Conservation (phyloP, 2,113 vertebrate genomes). For the Neomonachus schauinslandi region DNA sequence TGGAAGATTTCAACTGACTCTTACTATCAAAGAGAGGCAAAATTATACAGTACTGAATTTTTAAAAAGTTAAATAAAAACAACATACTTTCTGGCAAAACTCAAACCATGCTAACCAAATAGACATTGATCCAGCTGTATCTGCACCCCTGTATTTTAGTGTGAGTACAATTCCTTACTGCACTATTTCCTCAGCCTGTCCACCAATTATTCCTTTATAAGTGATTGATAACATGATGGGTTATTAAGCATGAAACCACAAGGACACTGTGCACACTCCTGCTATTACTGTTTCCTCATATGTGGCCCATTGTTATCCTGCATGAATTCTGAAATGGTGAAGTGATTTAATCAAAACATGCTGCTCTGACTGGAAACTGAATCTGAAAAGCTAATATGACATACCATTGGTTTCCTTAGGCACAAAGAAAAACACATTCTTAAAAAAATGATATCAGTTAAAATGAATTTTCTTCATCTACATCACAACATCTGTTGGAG, state of each 20-base stretch:
- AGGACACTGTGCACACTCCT: neutral
- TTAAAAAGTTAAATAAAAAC: neutral
- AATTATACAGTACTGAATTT: neutral
- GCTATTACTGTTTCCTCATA: neutral
- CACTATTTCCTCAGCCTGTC: neutral
- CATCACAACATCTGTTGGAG: constrained; percentile 60
- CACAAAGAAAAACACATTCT: constrained; percentile 42
- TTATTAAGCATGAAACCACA: neutral
- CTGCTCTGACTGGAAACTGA: neutral
- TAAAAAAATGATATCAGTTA: constrained; percentile 50
- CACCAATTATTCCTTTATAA: neutral
- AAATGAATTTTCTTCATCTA: constrained; percentile 56
- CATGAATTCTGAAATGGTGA: neutral
- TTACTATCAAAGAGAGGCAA: neutral
- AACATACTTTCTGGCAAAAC: neutral
- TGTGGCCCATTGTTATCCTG: neutral
- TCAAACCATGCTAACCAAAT: constrained; percentile 25
- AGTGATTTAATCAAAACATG: constrained; percentile 48
- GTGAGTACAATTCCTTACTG: neutral
- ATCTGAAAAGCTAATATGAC: neutral
- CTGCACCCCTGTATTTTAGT: neutral
- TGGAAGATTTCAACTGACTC: neutral
- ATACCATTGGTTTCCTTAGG: neutral
- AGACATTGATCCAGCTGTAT: neutral
- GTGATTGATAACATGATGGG: neutral